Conservation (phyloP, 2,888 invertebrate species). For the Chrysodeixis includens region DNA sequence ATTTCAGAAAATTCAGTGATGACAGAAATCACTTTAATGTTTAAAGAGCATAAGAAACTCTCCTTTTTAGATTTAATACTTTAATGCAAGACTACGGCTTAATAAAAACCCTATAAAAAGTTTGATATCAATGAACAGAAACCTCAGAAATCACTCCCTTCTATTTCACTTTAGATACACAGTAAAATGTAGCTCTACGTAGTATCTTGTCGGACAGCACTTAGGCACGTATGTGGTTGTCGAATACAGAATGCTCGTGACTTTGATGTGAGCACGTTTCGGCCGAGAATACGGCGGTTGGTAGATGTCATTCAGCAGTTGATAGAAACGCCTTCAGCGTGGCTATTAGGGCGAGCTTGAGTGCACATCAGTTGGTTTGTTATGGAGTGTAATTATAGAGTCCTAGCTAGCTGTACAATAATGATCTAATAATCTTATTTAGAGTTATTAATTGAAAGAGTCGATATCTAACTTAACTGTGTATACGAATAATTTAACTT, state of each 20-base stretch:
- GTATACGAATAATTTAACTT: no score
- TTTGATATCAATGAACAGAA: not conserved
- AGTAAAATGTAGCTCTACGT: not conserved
- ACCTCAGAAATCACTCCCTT: not conserved
- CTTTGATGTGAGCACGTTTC: constrained; percentile 38
- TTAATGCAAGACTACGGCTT: no score
- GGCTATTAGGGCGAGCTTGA: not conserved
- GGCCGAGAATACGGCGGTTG: not conserved
- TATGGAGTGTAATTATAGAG: not conserved
- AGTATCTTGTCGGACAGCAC: constrained; percentile 8
- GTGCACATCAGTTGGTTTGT: not conserved
- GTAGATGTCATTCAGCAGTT: not conserved
- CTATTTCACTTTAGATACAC: not conserved
- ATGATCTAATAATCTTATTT: no score
- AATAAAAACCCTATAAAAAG: no score
- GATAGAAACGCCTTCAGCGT: not conserved
- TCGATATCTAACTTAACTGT: no score
- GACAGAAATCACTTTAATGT: no score
- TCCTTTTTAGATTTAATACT: no score
- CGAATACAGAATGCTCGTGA: constrained; percentile 13
- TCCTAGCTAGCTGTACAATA: no score
- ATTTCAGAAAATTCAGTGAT: no score
- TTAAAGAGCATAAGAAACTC: no score
- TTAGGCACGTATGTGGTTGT: constrained; percentile 24
- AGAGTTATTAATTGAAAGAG: no score